A percentile compares a stretch with the other conserved stretches of the same genome.
phyloP scores from a whole-genome alignment of 2,113 vertebrate species.

The Lepus americanus region DNA sequence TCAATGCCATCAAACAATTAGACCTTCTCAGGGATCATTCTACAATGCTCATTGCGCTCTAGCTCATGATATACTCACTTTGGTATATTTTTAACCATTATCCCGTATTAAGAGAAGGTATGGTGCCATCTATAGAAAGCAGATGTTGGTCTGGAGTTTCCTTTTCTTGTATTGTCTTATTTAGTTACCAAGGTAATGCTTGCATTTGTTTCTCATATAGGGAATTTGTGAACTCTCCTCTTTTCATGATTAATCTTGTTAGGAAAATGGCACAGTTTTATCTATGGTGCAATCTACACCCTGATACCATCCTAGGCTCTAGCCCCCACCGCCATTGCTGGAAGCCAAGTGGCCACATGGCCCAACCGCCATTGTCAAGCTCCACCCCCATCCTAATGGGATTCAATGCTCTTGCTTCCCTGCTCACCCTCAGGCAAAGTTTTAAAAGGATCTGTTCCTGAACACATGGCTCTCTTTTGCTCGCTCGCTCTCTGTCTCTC shows the following conservation, averaged over 20 bases:
- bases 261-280: too few relatives aligned
- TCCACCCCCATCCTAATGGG: too few relatives aligned
- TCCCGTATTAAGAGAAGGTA: background rate
- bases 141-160: background rate
- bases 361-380: too few relatives aligned
- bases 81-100: background rate
- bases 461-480: too few relatives aligned
- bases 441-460: too few relatives aligned
- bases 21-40: background rate
- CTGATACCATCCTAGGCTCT: too few relatives aligned
- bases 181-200: conserved; percentile 25
- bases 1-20: background rate
- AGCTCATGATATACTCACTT: background rate
- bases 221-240: background rate
- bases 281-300: too few relatives aligned
- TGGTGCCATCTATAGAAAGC: background rate
- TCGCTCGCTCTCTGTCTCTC: too few relatives aligned
- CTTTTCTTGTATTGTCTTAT: background rate
- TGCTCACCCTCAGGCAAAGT: too few relatives aligned
- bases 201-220: background rate
- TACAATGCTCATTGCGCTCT: background rate
- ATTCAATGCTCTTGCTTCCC: too few relatives aligned
- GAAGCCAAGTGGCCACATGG: too few relatives aligned
- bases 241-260: background rate
- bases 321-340: too few relatives aligned